Evolutionary conservation across 2,113 vertebrate species (phyloP).

Genomic region (Numenius arquata): DNA sequence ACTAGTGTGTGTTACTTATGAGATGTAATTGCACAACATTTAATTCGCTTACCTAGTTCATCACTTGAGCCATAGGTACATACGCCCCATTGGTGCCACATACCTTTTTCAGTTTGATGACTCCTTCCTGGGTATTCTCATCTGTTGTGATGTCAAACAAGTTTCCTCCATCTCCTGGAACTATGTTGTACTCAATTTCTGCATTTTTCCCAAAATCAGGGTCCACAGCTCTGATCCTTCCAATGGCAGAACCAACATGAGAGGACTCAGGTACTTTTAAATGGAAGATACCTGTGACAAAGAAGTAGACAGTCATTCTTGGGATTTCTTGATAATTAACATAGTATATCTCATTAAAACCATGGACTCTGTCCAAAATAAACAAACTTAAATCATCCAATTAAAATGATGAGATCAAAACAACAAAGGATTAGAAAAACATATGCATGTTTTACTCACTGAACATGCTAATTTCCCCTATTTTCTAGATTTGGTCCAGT

Average conservation of each 20-base stretch:
- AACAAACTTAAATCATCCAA: neutral
- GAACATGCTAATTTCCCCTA: neutral
- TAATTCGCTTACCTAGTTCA: neutral
- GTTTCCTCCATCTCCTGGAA: constrained; percentile 93
- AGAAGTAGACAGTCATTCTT: neutral
- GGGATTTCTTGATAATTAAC: neutral
- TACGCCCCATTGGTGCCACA: neutral
- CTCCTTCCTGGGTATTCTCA: constrained; percentile 91
- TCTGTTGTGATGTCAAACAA: constrained; percentile 96
- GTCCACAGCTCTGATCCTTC: constrained; percentile 94
- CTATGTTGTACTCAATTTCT: constrained; percentile 94
- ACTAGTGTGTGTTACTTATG: neutral
- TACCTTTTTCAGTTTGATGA: constrained; percentile 94
- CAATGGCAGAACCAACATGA: constrained; percentile 85
- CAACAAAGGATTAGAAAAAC: neutral
- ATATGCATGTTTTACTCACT: neutral
- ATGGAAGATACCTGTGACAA: constrained; percentile 91
- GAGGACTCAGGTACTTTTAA: constrained; percentile 93
- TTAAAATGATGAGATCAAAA: neutral
- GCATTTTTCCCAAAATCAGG: constrained; percentile 93
- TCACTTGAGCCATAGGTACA: neutral
- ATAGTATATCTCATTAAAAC: neutral
- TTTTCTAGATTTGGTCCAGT: neutral
- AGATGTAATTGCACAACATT: neutral
- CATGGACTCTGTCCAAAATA: neutral